Base-by-base conservation (phyloP, 2,113 vertebrate genomes). In the Nestor notabilis region DNA sequence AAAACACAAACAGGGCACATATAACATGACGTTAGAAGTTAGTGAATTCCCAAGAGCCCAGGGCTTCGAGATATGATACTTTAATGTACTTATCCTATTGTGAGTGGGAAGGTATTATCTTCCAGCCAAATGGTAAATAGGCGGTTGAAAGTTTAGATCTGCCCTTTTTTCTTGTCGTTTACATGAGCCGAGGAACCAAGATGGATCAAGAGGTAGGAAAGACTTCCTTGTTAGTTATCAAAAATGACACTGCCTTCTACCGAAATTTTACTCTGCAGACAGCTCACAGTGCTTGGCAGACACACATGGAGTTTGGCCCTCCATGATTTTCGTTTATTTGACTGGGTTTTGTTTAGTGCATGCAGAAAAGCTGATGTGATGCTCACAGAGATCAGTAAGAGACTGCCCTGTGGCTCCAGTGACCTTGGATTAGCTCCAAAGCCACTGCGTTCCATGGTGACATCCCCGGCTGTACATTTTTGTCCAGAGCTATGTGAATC, bases 1-100 rank as follows among this genome's bases (percentile, higher is more conserved):
- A 95, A 97, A 98, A 98, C 90, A 97, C 95, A 98, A 98, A 97
- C 96, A 97, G 64, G 84, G 81, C 92, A 93, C 77, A 96, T 93
- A 97, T 90, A 98, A 97, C 96, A 93, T 46, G 92, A 96, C 16
- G 21, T 93, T 97, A 93, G 95, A 97, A 89, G 85, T 90, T 96
- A 91, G 95, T 47, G 92, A 97, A 98, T 97, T 98, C 96, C 97
- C 97, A 90, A 96, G 83, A 97, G 95, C 18, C 77, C 29, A 60
- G 77, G 80, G 68, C 92, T 43, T 93, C 80, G 88, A 97, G 98
- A 98, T 95, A 95, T 5, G 89, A 83, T 98, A 98, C 97, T 97
- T 98, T 95, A 97, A 97, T 86, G 93, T 90, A 52, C 46, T 93
- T 93, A 65, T 95, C 92, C 56, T 83, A 61, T 75, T 65, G 49